Base-by-base conservation (phyloP, 2,888 invertebrate genomes). In the Eilema depressum region DNA sequence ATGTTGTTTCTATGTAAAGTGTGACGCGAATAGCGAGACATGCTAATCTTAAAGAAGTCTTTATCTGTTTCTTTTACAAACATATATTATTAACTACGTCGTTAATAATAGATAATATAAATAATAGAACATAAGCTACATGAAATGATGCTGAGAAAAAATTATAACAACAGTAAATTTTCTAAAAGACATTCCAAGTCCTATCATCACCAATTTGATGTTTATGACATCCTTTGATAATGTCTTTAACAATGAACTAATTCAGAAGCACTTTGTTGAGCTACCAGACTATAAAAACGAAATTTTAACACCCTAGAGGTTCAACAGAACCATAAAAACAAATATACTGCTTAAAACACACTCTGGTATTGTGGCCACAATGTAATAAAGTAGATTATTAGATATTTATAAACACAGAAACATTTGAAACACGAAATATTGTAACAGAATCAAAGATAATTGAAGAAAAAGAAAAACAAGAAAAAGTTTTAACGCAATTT, bases 381-480 rank as follows among this genome's bases (percentile, higher is more conserved):
- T 70, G 30, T 61, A 70, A 61, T 28, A 66, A 67, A 33, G 68
- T 61, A 74, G 64, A 75, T 74, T 71, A 72, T 73, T 71, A 76
- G 64, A 76, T 72, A 75, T 76, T 76, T 77, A 73, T 68, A 74
- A 70, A 37, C 65, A 8, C 10, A 53, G 53, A 53, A 53, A 71
- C 64, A 72, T 73, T 73, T 64, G 66, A 72, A 60, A 75, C 65
- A 81, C 69, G 69, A 75, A 75, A 71, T 77, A 74, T 73, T 41
- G 69, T 63, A 65, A 61, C 37, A 23, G 47, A 63, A 41, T 33
- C 71, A 68, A 73, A 69, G 70, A 75, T 68, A 75, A 67, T 75
- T 73, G 71, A 67, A 82, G 68, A 79, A 75, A 75, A 75, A 75
- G 66, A 5, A 78, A 79, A 83, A 83, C 74, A 83, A 83, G 74